Evolutionary conservation across 2,797 vertebrate species (phyloP), one percentile per base, ranked within the genome.

Genomic region (Percopsis omiscomaycus): DNA sequence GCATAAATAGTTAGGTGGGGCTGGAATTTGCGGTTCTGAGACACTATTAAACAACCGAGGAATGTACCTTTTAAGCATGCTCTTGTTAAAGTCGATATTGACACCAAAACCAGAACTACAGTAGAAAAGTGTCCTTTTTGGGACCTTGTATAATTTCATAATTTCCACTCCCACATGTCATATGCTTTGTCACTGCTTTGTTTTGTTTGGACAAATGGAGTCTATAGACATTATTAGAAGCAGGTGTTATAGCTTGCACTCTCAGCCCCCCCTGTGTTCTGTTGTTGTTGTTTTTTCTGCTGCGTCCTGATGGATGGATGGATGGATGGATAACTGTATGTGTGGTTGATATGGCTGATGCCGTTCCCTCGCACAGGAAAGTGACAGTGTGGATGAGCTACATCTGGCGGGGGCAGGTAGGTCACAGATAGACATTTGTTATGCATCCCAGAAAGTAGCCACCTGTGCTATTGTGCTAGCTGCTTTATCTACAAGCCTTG

Each of bases 321-420:
- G 66, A 59, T 50, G 46, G 62, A 69, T 57, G 50, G 58, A 59
- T 29, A 42, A 16, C n/a, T 47, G 11, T 14, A 0, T 0, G 10
- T 12, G 0, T 13, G 2, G 1, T 5, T 52, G 6, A 8, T 4
- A 29, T 11, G 13, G 52, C 27, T 2, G 69, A 13, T 67, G 15
- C 50, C 28, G 1, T 69, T 10, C 63, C 55, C 16, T 64, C 55
- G 16, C 1, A 2, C 83, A 89, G 90, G 86, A 70, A 86, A 86
- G 70, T 86, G 79, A 89, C 27, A 8, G 32, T 44, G 64, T 69
- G 71, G 71, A 74, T 56, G 77, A 87, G 78, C 77, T 81, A 77
- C 85, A 59, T 48, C 82, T 59, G 72, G 71, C 55, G 54, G 70
- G 77, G 74, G 72, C 78, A 89, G 89, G 88, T 89, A 74, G 59